Percentiles rank a stretch among this genome's conserved stretches.
Conservation (phyloP, 2,888 invertebrate genomes). For the Autographa pulchrina region DNA sequence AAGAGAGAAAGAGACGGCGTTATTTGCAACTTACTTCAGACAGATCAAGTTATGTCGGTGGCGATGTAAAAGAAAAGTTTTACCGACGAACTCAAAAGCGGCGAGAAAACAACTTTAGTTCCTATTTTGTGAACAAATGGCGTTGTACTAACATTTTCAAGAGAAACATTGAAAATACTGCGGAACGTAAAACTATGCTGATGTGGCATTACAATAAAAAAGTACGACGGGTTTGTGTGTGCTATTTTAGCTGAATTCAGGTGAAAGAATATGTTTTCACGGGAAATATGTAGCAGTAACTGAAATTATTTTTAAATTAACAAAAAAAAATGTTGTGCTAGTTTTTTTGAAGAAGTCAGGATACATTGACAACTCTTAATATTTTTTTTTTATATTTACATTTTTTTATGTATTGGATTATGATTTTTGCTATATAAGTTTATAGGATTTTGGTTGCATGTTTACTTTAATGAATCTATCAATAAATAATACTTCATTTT, state of each 20-base stretch:
- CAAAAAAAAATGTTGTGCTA: not conserved
- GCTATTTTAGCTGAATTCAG: conserved; percentile 3
- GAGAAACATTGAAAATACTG: conserved; percentile 63
- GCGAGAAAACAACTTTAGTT: conserved; percentile 79
- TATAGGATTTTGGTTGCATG: no score
- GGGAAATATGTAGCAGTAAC: not conserved
- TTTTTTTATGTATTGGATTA: no score
- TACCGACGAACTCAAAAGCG: conserved; percentile 70
- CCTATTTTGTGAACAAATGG: conserved; percentile 81
- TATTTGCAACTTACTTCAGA: not conserved
- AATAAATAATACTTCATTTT: no score
- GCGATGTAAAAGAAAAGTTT: conserved; percentile 71
- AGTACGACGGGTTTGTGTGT: conserved; percentile 19
- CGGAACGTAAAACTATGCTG: conserved; percentile 49
- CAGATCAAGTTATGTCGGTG: not conserved
- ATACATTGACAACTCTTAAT: no score
- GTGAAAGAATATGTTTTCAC: not conserved
- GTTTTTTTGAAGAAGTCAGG: not conserved
- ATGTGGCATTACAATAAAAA: conserved; percentile 52
- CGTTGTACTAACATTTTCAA: conserved; percentile 67
- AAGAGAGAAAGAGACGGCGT: not conserved
- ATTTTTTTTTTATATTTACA: no score
- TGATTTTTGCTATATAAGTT: no score
- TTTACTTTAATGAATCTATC: no score
- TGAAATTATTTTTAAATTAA: not conserved